Evolutionary conservation across 2,888 invertebrate genomes (phyloP).

Genomic region (Emesis furor): DNA sequence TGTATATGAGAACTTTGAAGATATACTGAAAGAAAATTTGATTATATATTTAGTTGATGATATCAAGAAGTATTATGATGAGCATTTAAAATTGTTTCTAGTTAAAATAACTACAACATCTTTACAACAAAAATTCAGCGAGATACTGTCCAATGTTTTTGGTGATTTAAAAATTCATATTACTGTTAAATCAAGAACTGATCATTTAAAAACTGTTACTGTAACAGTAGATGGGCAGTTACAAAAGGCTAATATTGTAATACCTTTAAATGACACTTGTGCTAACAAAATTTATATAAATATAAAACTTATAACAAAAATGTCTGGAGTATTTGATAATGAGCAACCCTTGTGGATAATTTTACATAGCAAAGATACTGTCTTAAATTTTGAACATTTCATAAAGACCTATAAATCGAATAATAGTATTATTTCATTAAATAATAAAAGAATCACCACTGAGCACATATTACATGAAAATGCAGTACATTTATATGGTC

Average conservation of each 20-base stretch:
- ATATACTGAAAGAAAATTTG: constrained; percentile 78
- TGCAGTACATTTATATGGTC: constrained; percentile 75
- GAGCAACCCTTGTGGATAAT: constrained; percentile 82
- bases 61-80: constrained; percentile 80
- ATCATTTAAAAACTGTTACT: constrained; percentile 81
- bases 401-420: constrained; percentile 76
- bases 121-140: constrained; percentile 78
- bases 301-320: constrained; percentile 81
- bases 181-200: constrained; percentile 77
- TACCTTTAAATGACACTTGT: constrained; percentile 78
- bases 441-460: constrained; percentile 75
- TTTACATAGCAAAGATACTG: constrained; percentile 80
- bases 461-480: constrained; percentile 78
- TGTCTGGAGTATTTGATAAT: constrained; percentile 82
- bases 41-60: constrained; percentile 81
- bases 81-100: constrained; percentile 79
- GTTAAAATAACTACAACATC: constrained; percentile 78
- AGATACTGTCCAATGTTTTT: constrained; percentile 79
- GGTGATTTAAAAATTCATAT: constrained; percentile 82
- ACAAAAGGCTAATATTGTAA: constrained; percentile 79
- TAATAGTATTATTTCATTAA: constrained; percentile 72
- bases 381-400: constrained; percentile 83
- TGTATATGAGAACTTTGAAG: constrained; percentile 83
- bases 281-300: constrained; percentile 77
- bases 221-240: constrained; percentile 80